Conservation (phyloP, 1,140 invertebrate genomes). For the Caenorhabditis inopinata region DNA sequence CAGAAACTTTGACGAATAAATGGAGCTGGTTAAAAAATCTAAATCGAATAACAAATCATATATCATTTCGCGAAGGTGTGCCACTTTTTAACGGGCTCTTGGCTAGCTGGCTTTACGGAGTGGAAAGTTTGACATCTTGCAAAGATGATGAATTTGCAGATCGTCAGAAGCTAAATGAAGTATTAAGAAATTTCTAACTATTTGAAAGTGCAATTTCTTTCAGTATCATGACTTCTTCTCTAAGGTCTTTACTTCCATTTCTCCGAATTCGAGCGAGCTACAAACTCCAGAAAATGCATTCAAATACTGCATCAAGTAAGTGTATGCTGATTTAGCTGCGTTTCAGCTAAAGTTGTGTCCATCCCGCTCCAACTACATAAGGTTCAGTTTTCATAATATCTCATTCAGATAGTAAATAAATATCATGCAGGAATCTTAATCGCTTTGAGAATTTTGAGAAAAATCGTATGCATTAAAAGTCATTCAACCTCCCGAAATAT, state of each 20-base stretch:
- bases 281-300: not conserved
- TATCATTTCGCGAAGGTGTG: not conserved
- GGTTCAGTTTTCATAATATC: too few relatives aligned
- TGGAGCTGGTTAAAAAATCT: not conserved
- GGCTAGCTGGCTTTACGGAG: not conserved
- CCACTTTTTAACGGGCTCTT: not conserved
- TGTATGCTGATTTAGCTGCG: too few relatives aligned
- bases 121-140: not conserved
- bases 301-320: conserved; percentile 12
- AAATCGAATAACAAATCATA: not conserved
- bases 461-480: too few relatives aligned
- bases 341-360: too few relatives aligned
- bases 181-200: too few relatives aligned
- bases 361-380: too few relatives aligned
- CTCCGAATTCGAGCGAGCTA: not conserved
- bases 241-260: not conserved
- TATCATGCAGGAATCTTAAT: too few relatives aligned
- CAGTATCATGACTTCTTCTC: not conserved
- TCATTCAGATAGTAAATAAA: too few relatives aligned
- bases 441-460: too few relatives aligned
- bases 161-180: not conserved
- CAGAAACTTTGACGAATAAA: not conserved
- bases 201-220: too few relatives aligned
- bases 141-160: not conserved
- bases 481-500: too few relatives aligned